Conservation (phyloP, 2,888 invertebrate genomes). For the Drosophila nr. perissopoda region DNA sequence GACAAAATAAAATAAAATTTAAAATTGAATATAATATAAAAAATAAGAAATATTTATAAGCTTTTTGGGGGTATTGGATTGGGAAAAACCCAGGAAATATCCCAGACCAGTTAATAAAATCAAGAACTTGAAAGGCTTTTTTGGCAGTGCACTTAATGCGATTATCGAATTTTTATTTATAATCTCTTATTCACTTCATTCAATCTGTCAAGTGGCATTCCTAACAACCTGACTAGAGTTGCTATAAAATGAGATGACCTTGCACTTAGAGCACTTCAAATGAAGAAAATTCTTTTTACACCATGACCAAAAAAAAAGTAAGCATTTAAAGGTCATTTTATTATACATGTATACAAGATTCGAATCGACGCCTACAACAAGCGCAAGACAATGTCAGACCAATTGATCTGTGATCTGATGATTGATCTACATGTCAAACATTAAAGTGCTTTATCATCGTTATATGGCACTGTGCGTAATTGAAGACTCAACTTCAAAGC, state of each 20-base stretch:
- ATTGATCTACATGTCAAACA: not conserved
- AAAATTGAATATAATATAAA: not conserved
- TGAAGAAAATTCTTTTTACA: not conserved
- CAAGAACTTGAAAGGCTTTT: not conserved
- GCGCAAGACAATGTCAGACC: not conserved
- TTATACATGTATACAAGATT: not conserved
- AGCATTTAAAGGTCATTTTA: not conserved
- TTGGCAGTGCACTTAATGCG: not conserved
- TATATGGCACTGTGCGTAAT: not conserved
- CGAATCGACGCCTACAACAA: not conserved
- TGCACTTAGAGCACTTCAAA: not conserved
- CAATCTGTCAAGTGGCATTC: not conserved
- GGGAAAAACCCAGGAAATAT: not conserved
- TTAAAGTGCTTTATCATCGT: slow-evolving; percentile 28
- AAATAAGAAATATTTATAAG: not conserved
- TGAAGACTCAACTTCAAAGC: slow-evolving; percentile 3
- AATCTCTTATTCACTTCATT: not conserved
- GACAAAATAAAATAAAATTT: not conserved
- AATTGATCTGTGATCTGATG: too few relatives aligned
- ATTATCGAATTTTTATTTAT: not conserved
- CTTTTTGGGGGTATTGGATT: not conserved
- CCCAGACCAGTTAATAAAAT: not conserved
- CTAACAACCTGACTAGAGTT: not conserved
- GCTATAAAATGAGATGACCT: not conserved
- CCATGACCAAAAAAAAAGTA: not conserved